Conservation (phyloP, 2,113 vertebrate species). For the Orthochromis malagaraziensis region DNA sequence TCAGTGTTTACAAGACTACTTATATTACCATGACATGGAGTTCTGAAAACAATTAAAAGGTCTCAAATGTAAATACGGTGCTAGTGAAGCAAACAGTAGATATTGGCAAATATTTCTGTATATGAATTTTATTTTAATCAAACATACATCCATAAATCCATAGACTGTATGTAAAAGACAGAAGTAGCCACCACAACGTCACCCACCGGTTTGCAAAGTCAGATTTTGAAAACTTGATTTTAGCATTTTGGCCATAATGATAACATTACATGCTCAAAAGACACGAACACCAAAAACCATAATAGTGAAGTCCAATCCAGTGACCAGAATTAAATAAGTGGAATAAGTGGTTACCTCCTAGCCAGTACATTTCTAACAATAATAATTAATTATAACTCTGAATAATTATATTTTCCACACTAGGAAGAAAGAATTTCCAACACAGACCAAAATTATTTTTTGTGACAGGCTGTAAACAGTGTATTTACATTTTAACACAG, state of each 20-base stretch:
- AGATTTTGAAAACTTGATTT: not conserved
- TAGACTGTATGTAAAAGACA: not conserved
- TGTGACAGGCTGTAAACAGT: not conserved
- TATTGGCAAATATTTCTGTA: not conserved
- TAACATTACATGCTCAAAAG: not conserved
- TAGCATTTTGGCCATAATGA: not conserved
- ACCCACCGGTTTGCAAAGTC: not conserved
- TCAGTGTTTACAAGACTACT: not conserved
- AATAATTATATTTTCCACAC: not conserved
- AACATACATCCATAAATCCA: not conserved
- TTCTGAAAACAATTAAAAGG: not conserved
- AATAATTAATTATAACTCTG: not conserved
- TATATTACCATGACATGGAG: not conserved
- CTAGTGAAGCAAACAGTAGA: not conserved
- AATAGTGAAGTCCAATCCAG: not conserved
- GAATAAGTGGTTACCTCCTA: not conserved
- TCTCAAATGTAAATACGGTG: not conserved
- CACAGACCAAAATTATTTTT: rapidly evolving
- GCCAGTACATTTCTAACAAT: not conserved
- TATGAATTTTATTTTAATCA: not conserved
- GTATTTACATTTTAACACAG: not conserved
- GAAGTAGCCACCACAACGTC: not conserved
- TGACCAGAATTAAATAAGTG: not conserved
- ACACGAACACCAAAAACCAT: not conserved
- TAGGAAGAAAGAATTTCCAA: not conserved